Evolutionary conservation across 2,888 invertebrate genomes (phyloP).

Genomic region (Drosophila pseudotalamancana): DNA sequence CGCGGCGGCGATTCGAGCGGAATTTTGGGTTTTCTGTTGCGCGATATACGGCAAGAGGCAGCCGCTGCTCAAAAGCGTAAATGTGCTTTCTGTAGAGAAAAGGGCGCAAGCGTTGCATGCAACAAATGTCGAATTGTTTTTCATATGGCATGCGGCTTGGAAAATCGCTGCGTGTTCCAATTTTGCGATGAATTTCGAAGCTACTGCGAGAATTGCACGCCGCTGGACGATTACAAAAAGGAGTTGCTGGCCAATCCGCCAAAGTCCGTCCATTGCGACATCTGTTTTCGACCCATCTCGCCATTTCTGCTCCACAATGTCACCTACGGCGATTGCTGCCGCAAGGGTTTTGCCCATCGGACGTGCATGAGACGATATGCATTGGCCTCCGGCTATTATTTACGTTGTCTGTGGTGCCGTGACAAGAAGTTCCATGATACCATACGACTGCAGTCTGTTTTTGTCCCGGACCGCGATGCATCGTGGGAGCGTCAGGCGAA

Average conservation of each 20-base stretch:
- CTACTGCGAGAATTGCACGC: constrained; percentile 72
- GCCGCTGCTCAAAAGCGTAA: constrained; percentile 82
- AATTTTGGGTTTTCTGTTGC: constrained; percentile 89
- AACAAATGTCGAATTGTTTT: constrained; percentile 67
- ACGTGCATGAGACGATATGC: constrained; percentile 80
- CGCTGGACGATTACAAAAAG: constrained; percentile 49
- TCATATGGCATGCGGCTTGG: constrained; percentile 71
- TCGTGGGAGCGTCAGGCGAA: constrained; percentile 91
- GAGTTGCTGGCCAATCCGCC: constrained; percentile 33
- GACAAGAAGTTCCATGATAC: constrained; percentile 68
- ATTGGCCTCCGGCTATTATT: constrained; percentile 79
- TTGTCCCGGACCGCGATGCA: constrained; percentile 88
- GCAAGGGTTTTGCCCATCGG: constrained; percentile 76
- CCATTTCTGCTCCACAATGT: constrained; percentile 28
- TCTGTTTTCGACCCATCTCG: constrained; percentile 61
- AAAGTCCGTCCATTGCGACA: constrained; percentile 55
- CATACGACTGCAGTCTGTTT: constrained; percentile 74
- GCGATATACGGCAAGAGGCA: constrained; percentile 89
- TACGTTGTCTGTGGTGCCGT: constrained; percentile 81
- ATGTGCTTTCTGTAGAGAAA: constrained; percentile 69
- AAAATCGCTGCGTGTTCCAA: constrained; percentile 58
- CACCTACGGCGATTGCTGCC: constrained; percentile 76
- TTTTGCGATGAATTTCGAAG: constrained; percentile 72
- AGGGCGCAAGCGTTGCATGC: constrained; percentile 72
- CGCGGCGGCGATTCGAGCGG: constrained; percentile 89